phyloP scores from a whole-genome alignment of 2,888 invertebrate species.

The Dendrolimus pini region DNA sequence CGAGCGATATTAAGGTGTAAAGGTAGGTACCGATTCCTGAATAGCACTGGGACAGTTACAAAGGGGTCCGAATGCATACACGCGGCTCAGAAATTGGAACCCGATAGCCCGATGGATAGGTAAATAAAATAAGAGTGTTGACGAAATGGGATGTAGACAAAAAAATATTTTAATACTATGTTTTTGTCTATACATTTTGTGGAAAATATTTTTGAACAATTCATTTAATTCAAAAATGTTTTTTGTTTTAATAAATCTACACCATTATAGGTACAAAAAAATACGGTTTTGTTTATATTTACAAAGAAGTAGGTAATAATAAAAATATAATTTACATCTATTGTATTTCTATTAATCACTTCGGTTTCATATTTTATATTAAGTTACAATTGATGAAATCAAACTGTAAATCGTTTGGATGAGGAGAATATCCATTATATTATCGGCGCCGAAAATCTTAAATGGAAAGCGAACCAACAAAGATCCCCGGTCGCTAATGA shows the following conservation, averaged over 20 bases:
- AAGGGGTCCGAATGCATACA: constrained; percentile 32
- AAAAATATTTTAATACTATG: too few species aligned
- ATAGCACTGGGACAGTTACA: constrained; percentile 44
- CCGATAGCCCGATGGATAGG: constrained; percentile 39
- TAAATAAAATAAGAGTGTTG: constrained; percentile 43
- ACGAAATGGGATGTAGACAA: constrained; percentile 21
- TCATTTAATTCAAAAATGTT: too few species aligned
- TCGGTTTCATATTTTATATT: not conserved
- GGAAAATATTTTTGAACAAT: too few species aligned
- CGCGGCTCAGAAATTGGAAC: constrained; percentile 50
- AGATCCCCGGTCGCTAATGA: constrained; percentile 17
- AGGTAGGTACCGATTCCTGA: constrained; percentile 58
- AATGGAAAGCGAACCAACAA: constrained; percentile 2
- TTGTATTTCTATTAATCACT: not conserved
- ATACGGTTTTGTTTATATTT: too few species aligned
- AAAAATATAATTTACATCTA: not conserved
- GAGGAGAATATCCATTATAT: not conserved
- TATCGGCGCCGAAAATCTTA: constrained; percentile 3
- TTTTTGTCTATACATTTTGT: too few species aligned
- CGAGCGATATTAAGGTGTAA: constrained; percentile 64
- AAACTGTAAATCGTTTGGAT: not conserved
- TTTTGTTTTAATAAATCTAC: too few species aligned
- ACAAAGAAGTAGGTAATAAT: not conserved
- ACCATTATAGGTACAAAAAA: too few species aligned
- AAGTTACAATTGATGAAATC: not conserved